Evolutionary conservation across 1,140 invertebrate genomes (phyloP).

Genomic region (Macrosteles quadrilineatus): DNA sequence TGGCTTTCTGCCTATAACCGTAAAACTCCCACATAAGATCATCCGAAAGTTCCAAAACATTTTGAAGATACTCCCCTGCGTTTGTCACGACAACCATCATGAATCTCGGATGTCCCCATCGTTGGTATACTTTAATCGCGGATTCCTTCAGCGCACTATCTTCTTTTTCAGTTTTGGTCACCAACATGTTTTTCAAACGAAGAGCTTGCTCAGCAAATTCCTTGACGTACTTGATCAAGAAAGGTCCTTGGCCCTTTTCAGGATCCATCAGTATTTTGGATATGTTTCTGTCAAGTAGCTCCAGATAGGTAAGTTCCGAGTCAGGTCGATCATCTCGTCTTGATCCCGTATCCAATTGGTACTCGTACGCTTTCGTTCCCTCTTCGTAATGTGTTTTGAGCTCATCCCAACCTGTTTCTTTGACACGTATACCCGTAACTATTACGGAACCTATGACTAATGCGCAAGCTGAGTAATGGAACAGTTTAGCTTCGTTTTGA

Average conservation of each 20-base stretch:
- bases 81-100: neutral
- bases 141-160: neutral
- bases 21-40: slow-evolving; percentile 1
- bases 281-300: slow-evolving; percentile 5
- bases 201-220: neutral
- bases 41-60: neutral
- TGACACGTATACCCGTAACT: no score
- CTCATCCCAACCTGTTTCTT: neutral
- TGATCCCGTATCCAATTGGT: neutral
- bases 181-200: neutral
- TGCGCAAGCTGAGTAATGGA: no score
- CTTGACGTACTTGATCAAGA: neutral
- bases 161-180: neutral
- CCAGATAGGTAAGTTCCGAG: neutral
- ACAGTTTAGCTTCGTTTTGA: no score
- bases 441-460: no score
- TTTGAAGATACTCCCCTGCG: neutral
- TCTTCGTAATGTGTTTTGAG: neutral
- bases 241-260: neutral
- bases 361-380: slow-evolving; percentile 1
- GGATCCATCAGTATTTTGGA: neutral
- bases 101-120: neutral
- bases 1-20: slow-evolving; percentile 1
- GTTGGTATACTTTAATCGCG: neutral
- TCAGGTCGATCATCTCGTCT: neutral